phyloP scores from a whole-genome alignment of 2,113 vertebrate genomes.

The Phaetusa simplex region DNA sequence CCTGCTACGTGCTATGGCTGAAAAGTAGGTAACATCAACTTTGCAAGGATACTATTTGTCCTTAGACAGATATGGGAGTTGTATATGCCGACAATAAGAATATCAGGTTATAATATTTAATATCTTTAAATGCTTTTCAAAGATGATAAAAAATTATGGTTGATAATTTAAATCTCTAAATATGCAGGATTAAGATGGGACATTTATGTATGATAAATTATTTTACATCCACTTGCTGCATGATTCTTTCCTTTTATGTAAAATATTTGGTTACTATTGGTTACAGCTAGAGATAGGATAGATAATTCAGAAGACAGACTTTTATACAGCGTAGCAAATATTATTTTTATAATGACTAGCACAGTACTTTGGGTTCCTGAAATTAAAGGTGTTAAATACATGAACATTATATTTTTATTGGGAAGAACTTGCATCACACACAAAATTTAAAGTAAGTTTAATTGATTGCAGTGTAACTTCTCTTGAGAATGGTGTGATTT shows the following conservation, averaged over 20 bases:
- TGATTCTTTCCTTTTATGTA: neutral
- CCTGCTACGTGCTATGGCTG: neutral
- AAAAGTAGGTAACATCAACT: neutral
- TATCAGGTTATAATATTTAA: neutral
- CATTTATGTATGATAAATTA: neutral
- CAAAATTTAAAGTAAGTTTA: neutral
- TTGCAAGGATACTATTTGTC: neutral
- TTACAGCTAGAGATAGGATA: neutral
- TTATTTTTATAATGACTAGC: neutral
- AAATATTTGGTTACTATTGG: neutral
- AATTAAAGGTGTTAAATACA: neutral
- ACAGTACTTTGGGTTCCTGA: neutral
- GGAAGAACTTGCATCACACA: neutral
- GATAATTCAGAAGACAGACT: neutral
- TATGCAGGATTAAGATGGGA: neutral
- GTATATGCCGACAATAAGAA: neutral
- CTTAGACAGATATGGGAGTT: neutral
- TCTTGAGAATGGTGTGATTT: neutral
- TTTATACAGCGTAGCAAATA: neutral
- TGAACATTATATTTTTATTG: neutral
- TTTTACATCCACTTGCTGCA: neutral
- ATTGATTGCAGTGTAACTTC: neutral
- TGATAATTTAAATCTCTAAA: neutral
- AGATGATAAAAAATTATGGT: neutral
- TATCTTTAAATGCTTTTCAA: neutral